Evolutionary conservation across 92 coral and sea anemone genomes (phyloP).

Genomic region (Muricea muricata): DNA sequence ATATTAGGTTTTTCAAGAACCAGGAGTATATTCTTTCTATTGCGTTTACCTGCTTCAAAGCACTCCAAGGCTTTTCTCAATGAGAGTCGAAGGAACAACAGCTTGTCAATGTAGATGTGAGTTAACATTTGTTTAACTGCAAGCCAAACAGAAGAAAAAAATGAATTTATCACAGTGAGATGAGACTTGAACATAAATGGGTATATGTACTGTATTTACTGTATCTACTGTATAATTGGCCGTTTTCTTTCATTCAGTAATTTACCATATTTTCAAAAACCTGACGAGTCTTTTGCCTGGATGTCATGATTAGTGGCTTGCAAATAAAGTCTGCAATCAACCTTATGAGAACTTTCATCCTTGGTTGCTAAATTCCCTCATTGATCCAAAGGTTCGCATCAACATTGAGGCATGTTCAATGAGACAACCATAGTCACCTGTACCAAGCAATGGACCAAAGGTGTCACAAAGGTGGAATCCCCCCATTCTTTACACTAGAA

Average conservation of each 20-base stretch:
- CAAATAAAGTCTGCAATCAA: neutral
- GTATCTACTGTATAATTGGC: too few relatives aligned
- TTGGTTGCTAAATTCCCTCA: constrained; percentile 16
- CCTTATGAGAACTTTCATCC: neutral
- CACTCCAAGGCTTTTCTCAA: constrained; percentile 7
- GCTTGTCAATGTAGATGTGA: neutral
- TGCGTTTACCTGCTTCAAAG: neutral
- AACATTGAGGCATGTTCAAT: too few relatives aligned
- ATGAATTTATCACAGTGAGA: neutral
- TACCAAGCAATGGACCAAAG: too few relatives aligned
- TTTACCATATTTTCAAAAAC: neutral
- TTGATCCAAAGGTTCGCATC: constrained; percentile 1
- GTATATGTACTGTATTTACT: neutral
- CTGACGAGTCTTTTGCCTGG: neutral
- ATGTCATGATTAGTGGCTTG: constrained; percentile 5
- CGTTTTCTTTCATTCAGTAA: too few relatives aligned
- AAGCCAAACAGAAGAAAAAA: neutral
- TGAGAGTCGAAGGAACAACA: neutral
- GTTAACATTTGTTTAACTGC: constrained; percentile 2
- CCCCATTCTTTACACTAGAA: constrained; percentile 14
- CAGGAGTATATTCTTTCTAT: too few relatives aligned
- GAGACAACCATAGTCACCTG: too few relatives aligned
- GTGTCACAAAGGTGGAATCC: constrained; percentile 3
- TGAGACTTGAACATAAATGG: neutral
- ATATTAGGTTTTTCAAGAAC: too few relatives aligned